Evolutionary conservation across 2,797 vertebrate species (phyloP).

Genomic region (Rhinoraja longicauda): DNA sequence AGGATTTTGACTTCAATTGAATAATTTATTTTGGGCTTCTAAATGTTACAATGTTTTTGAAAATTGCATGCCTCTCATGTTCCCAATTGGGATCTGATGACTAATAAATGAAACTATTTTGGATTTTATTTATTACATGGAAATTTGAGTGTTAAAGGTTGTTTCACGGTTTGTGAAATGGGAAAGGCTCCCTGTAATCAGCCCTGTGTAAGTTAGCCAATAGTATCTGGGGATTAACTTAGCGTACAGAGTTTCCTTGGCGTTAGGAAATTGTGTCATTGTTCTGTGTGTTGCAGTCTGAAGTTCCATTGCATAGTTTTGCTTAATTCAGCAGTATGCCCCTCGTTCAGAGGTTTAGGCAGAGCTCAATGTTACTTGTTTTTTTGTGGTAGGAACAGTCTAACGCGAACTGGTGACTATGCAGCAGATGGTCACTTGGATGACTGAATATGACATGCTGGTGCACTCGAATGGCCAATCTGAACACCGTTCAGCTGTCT

Average conservation of each 20-base stretch:
- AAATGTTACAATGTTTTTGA: background rate
- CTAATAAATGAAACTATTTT: background rate
- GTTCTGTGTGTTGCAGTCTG: background rate
- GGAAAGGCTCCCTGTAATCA: background rate
- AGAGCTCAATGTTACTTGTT: background rate
- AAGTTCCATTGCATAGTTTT: background rate
- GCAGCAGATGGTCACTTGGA: background rate
- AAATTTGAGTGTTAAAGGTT: background rate
- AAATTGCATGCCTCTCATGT: background rate
- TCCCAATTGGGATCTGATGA: background rate
- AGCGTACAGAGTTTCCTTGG: background rate
- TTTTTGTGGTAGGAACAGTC: background rate
- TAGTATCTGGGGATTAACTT: background rate
- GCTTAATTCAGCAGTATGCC: background rate
- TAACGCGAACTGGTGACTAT: background rate
- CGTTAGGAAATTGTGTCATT: background rate
- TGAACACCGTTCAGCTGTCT: too few relatives aligned
- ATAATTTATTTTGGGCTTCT: background rate
- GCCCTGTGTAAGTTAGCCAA: background rate
- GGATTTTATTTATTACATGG: background rate
- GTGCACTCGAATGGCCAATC: too few relatives aligned
- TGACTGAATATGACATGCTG: background rate
- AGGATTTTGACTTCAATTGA: background rate
- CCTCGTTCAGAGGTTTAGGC: too few relatives aligned
- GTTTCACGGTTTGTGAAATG: background rate